A percentile compares a stretch with the other conserved stretches of the same genome.
Evolutionary conservation across 1,140 invertebrate genomes (phyloP).

Genomic region (Sitophilus oryzae): DNA sequence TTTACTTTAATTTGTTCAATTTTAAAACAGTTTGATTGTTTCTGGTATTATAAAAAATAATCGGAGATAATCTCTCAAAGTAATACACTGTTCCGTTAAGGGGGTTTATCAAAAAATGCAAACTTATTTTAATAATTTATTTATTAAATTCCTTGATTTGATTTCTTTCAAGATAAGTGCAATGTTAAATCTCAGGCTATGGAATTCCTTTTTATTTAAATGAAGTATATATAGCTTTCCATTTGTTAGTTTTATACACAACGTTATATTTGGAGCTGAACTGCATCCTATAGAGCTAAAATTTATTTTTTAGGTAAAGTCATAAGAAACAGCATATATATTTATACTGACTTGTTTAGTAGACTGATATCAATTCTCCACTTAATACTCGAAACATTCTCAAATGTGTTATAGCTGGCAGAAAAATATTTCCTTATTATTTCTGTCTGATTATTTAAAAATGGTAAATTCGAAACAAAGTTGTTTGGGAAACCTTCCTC

Average conservation of each 20-base stretch:
- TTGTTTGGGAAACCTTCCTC: conserved; percentile 30
- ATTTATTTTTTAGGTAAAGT: conserved; percentile 12
- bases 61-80: conserved; percentile 2
- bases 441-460: conserved; percentile 26
- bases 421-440: conserved; percentile 24
- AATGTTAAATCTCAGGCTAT: conserved; percentile 34
- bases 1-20: too few species aligned
- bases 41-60: conserved; percentile 1
- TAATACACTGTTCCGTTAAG: not conserved
- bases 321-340: conserved; percentile 4
- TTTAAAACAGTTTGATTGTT: not conserved
- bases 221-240: conserved; percentile 28
- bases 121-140: conserved; percentile 7
- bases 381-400: conserved; percentile 28
- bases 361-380: conserved; percentile 38
- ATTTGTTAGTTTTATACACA: conserved; percentile 31
- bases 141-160: conserved; percentile 12
- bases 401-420: conserved; percentile 21
- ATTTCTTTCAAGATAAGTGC: conserved; percentile 33
- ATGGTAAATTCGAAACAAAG: conserved; percentile 29
- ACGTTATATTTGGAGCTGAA: conserved; percentile 23
- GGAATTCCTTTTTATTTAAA: conserved; percentile 29
- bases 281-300: conserved; percentile 28
- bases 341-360: conserved; percentile 24
- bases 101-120: conserved; percentile 1